These are phyloP conservation scores for Drosophila prosaltans DNA, from an alignment of 1,140 invertebrate species.

Conservation along the genomic window DNA sequence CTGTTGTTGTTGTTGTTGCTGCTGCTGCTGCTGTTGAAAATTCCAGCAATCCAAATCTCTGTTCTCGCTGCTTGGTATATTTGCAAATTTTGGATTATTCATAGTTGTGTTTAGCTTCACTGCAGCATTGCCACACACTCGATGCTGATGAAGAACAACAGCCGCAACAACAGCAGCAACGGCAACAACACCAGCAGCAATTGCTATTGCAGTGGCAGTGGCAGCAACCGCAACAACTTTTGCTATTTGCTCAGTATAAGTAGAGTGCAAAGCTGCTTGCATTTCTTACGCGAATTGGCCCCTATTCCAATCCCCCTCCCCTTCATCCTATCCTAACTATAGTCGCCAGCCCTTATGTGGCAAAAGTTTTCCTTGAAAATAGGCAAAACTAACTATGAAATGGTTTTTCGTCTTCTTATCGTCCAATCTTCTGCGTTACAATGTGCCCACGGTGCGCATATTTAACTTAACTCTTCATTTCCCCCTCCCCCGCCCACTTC, in stretches of 20 bases:
- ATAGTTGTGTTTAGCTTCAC: slow-evolving; percentile 58
- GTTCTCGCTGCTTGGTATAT: slow-evolving; percentile 57
- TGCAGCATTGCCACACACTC: not conserved
- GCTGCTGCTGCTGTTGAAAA: slow-evolving; percentile 42
- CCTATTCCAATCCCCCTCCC: not conserved
- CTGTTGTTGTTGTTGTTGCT: not conserved
- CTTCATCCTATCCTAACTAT: not conserved
- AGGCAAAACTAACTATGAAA: slow-evolving; percentile 70
- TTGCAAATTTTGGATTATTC: slow-evolving; percentile 80
- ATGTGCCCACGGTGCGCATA: slow-evolving; percentile 70
- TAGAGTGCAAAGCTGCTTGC: slow-evolving; percentile 47
- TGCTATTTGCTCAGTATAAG: slow-evolving; percentile 71
- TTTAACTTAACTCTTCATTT: slow-evolving; percentile 42
- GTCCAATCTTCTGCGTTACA: slow-evolving; percentile 53
- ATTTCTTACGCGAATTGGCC: slow-evolving; percentile 52
- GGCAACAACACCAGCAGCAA: slow-evolving; percentile 35
- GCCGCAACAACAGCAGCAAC: slow-evolving; percentile 30
- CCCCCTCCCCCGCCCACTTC: not conserved
- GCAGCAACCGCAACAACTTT: slow-evolving; percentile 34
- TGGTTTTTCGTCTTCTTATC: slow-evolving; percentile 58
- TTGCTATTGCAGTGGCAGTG: slow-evolving; percentile 13
- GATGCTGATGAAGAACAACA: slow-evolving; percentile 42
- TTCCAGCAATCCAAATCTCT: slow-evolving; percentile 62
- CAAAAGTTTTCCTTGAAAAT: slow-evolving; percentile 68
- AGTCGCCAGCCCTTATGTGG: slow-evolving; percentile 59